Evolutionary conservation across 2,113 vertebrate genomes (phyloP), one percentile per base, ranked within the genome.

Genomic region (Macaca nemestrina): DNA sequence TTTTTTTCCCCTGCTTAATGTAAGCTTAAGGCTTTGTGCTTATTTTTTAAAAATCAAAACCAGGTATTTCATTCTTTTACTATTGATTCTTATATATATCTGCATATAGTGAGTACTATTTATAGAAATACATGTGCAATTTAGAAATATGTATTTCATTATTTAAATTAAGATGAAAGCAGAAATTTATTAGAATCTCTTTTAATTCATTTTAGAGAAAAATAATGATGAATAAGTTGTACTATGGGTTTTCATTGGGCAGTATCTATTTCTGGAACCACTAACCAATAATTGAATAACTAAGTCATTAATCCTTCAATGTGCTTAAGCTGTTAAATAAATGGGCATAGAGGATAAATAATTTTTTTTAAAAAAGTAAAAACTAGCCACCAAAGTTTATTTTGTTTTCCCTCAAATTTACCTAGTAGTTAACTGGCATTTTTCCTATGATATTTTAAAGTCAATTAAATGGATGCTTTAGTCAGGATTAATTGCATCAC

Each of bases 151-250:
- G 0, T 27, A 25, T 57, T 52, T 76, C 80, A 55, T 83, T 82
- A 23, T 72, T 12, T 43, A 43, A 84, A 75, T 82, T 23, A 48
- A 88, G 4, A 83, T 85, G 80, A 72, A 80, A 35, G 13, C 48
- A 93, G 55, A 81, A 95, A 90, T 59, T 83, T 12, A 79, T 75
- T 64, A 90, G 5, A 76, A 38, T 61, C 8, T 8, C 30, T 88
- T 81, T 88, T 68, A 82, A 84, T 32, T 70, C 72, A 85, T 82
- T 91, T 96, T 85, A 79, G 35, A 82, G 25, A 84, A 93, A 96
- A 92, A 61, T 85, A 76, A 93, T 73, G 16, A 75, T 61, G 30
- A 85, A 64, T 45, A 87, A 95, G 32, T 45, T 87, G 32, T 50
- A 35, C 12, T 76, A 5, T 78, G 38, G 5, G 0, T 73, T 97